These are phyloP conservation scores for Aspidoscelis tigris DNA, from an alignment of 2,113 vertebrate species.

Conservation along the genomic window DNA sequence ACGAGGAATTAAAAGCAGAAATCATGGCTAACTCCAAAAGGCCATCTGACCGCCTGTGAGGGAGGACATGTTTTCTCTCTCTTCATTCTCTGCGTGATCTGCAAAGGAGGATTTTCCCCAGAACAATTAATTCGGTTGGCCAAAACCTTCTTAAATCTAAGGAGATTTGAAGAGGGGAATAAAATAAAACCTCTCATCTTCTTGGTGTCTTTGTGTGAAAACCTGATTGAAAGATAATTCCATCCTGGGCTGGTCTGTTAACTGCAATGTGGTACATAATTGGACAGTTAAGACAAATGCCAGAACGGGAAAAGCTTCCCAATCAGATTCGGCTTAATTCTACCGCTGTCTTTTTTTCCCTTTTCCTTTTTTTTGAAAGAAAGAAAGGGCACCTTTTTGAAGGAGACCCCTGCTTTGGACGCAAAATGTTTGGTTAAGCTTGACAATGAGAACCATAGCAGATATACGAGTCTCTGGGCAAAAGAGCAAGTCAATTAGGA, in stretches of 20 bases:
- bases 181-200: slow-evolving; percentile 62
- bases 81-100: slow-evolving; percentile 68
- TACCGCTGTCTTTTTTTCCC: slow-evolving; percentile 33
- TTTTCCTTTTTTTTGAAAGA: no score
- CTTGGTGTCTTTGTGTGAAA: slow-evolving; percentile 65
- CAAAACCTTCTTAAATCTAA: slow-evolving; percentile 75
- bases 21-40: slow-evolving; percentile 71
- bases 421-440: neutral
- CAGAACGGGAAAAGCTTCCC: slow-evolving; percentile 36
- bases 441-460: neutral
- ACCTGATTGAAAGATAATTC: slow-evolving; percentile 74
- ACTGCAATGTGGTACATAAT: slow-evolving; percentile 55
- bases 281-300: slow-evolving; percentile 45
- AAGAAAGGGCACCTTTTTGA: neutral
- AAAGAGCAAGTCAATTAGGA: slow-evolving; percentile 16
- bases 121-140: slow-evolving; percentile 75
- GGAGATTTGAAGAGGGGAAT: slow-evolving; percentile 63
- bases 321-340: slow-evolving; percentile 48
- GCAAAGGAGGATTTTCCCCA: slow-evolving; percentile 69
- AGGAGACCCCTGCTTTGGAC: neutral
- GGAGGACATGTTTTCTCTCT: slow-evolving; percentile 67
- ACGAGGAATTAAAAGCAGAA: slow-evolving; percentile 70
- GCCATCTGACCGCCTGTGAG: slow-evolving; percentile 70
- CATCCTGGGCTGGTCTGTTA: slow-evolving; percentile 68
- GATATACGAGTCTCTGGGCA: neutral